Evolutionary conservation across 2,113 vertebrate genomes (phyloP).

Genomic region (Sylvilagus bachmani): DNA sequence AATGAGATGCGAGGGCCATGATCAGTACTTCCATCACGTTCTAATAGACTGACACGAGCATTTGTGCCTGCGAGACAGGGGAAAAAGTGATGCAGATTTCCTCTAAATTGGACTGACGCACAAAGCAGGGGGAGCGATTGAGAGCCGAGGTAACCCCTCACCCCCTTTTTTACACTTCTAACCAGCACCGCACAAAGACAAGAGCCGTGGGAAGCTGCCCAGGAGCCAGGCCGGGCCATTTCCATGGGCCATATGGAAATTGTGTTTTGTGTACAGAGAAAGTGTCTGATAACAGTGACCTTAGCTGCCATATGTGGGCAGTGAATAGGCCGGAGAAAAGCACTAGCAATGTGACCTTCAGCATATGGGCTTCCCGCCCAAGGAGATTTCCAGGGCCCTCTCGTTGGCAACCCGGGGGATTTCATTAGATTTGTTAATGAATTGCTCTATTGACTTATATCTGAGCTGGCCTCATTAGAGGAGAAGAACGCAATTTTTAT

Average conservation of each 20-base stretch:
- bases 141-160: constrained; percentile 88
- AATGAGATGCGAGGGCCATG: constrained; percentile 93
- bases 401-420: constrained; percentile 94
- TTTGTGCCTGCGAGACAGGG: constrained; percentile 92
- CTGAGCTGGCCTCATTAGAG: constrained; percentile 97
- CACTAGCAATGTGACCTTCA: constrained; percentile 95
- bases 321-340: constrained; percentile 96
- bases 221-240: constrained; percentile 92
- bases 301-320: constrained; percentile 95
- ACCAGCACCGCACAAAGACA: constrained; percentile 89
- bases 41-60: constrained; percentile 95
- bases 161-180: constrained; percentile 88
- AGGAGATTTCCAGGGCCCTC: constrained; percentile 91
- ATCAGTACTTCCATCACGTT: constrained; percentile 98
- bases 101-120: constrained; percentile 91
- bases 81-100: constrained; percentile 89
- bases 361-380: constrained; percentile 98
- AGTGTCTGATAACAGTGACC: constrained; percentile 96
- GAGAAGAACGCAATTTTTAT: constrained; percentile 94
- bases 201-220: constrained; percentile 95
- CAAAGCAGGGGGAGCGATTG: constrained; percentile 88
- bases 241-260: constrained; percentile 99
- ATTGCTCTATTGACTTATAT: constrained; percentile 99
- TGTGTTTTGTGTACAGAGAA: constrained; percentile 95
- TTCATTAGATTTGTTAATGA: constrained; percentile 99